Percentiles rank a stretch among this genome's conserved stretches.
These are phyloP conservation scores for Anolis carolinensis DNA, from an alignment of 2,113 vertebrate species.

Conservation along the genomic window DNA sequence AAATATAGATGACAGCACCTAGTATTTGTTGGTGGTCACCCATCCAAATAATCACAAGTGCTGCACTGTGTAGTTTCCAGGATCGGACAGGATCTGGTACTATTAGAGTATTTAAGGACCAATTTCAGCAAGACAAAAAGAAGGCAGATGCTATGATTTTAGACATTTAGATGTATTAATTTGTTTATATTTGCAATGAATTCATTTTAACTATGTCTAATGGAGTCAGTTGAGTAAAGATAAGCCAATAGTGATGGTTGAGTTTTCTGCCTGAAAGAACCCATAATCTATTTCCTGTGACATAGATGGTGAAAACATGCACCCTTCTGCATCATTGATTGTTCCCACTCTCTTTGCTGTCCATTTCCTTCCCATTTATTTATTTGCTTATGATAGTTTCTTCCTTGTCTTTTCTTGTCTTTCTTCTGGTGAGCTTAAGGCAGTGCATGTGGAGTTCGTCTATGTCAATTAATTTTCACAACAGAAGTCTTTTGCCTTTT, in stretches of 20 bases:
- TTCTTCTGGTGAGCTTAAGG: too few species aligned
- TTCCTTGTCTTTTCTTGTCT: too few species aligned
- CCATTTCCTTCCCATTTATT: neutral
- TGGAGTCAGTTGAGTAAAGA: neutral
- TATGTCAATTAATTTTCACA: too few species aligned
- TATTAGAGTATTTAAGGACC: neutral
- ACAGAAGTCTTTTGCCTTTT: too few species aligned
- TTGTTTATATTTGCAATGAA: neutral
- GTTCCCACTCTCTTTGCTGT: too few species aligned
- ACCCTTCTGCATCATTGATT: neutral
- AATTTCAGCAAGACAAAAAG: neutral
- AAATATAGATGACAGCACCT: too few species aligned
- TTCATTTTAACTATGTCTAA: neutral
- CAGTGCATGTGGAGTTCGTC: too few species aligned
- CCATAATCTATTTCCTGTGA: slow-evolving; percentile 2
- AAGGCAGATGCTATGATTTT: neutral
- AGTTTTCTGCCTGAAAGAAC: neutral
- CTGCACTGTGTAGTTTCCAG: too few species aligned
- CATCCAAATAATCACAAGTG: too few species aligned
- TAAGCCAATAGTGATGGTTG: neutral
- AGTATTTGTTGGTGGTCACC: too few species aligned
- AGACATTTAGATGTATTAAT: neutral
- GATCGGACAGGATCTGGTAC: too few species aligned
- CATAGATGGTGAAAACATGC: neutral
- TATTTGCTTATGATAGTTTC: neutral